phyloP scores from a whole-genome alignment of 2,888 invertebrate genomes.

The Lacanobia oleracea region DNA sequence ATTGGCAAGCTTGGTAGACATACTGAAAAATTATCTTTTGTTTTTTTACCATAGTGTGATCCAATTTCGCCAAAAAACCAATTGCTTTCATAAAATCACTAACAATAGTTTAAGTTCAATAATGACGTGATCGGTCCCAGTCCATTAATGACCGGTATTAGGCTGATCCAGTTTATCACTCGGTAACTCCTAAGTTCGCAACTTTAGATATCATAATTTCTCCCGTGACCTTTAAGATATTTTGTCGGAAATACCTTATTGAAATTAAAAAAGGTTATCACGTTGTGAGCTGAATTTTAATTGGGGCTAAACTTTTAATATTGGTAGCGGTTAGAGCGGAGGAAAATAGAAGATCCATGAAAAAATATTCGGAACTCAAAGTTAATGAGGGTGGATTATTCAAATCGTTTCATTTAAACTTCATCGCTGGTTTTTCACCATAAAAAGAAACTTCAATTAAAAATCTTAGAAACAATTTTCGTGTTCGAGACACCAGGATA shows the following conservation, averaged over 20 bases:
- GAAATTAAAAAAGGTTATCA: constrained; percentile 21
- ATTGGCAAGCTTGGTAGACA: background rate
- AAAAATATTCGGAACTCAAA: background rate
- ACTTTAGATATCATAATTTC: constrained; percentile 42
- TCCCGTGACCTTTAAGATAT: constrained; percentile 27
- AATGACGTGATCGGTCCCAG: constrained; percentile 33
- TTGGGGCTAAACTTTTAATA: background rate
- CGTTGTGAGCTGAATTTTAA: background rate
- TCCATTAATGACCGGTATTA: constrained; percentile 45
- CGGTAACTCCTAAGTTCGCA: constrained; percentile 37
- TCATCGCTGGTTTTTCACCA: background rate
- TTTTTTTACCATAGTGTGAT: background rate
- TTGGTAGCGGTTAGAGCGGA: background rate
- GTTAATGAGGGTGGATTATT: constrained; percentile 12
- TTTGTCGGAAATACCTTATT: constrained; percentile 20
- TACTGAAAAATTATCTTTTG: background rate
- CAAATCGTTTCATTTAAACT: constrained; percentile 4
- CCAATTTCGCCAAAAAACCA: too few relatives aligned
- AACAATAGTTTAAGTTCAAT: constrained; percentile 41
- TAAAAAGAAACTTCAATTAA: background rate
- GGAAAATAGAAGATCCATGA: constrained; percentile 3
- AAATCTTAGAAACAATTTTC: background rate
- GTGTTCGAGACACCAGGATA: background rate
- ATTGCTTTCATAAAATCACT: background rate
- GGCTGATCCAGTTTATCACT: constrained; percentile 34